phyloP scores from a whole-genome alignment of 2,888 invertebrate genomes.

The Diadromus collaris region DNA sequence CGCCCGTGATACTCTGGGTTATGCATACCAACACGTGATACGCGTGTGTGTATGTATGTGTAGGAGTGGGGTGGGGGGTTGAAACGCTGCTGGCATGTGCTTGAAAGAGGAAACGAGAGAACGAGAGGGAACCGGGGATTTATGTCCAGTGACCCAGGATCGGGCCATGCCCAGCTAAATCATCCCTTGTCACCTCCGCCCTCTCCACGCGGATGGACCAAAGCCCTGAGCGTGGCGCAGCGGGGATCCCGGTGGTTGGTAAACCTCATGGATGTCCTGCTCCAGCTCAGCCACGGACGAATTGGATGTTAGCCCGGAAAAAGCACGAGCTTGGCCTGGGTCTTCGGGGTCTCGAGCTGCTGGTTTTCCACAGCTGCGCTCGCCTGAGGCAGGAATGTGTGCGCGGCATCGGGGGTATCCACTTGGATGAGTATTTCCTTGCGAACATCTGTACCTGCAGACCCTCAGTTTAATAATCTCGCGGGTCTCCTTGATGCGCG shows the following conservation, averaged over 20 bases:
- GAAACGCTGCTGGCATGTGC: slow-evolving; percentile 8
- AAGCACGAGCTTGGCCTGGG: slow-evolving; percentile 44
- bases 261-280: slow-evolving; percentile 5
- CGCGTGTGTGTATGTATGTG: not conserved
- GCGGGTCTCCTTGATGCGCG: slow-evolving; percentile 49
- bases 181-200: slow-evolving; percentile 63
- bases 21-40: not conserved
- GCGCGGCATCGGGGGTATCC: not conserved
- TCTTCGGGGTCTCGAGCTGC: slow-evolving; percentile 7
- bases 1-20: not conserved
- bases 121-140: slow-evolving; percentile 58
- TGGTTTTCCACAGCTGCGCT: slow-evolving; percentile 9
- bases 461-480: slow-evolving; percentile 53
- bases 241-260: slow-evolving; percentile 17
- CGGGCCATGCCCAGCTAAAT: slow-evolving; percentile 66
- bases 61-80: no score
- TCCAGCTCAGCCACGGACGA: slow-evolving; percentile 39
- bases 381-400: not conserved
- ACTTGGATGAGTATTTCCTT: not conserved
- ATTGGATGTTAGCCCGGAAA: slow-evolving; percentile 58
- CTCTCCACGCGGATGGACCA: slow-evolving; percentile 41
- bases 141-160: slow-evolving; percentile 69
- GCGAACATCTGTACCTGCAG: not conserved
- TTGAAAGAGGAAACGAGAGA: slow-evolving; percentile 43
- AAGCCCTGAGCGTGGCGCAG: slow-evolving; percentile 11